Conservation (phyloP, 2,888 invertebrate genomes). For the Lasioglossum oenotherae region DNA sequence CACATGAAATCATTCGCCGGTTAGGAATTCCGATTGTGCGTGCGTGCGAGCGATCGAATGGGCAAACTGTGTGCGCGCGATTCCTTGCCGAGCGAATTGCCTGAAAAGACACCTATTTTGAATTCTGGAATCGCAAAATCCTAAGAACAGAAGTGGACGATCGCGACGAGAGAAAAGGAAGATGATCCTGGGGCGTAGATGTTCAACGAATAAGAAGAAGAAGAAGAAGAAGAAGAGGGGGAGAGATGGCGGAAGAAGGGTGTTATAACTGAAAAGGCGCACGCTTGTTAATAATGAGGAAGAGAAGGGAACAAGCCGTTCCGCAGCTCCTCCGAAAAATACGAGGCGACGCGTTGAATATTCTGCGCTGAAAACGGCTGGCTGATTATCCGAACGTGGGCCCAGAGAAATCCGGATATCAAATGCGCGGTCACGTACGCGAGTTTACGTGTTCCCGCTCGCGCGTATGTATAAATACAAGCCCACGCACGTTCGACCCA, state of each 20-base stretch:
- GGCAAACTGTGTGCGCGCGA: not conserved
- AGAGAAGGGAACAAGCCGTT: not conserved
- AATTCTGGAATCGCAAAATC: not conserved
- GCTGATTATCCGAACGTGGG: conserved; percentile 44
- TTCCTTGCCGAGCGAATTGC: not conserved
- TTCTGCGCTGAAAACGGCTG: conserved; percentile 31
- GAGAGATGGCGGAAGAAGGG: not conserved
- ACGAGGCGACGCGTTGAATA: conserved; percentile 29
- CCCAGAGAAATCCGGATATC: conserved; percentile 53
- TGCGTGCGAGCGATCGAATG: not conserved
- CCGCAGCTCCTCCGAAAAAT: conserved; percentile 21
- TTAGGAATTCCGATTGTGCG: conserved; percentile 39
- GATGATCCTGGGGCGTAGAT: not conserved
- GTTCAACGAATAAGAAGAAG: not conserved
- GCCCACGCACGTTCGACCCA: conserved; percentile 51
- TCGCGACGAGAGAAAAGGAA: not conserved
- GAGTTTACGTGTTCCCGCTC: conserved; percentile 49
- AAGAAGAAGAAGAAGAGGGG: not conserved
- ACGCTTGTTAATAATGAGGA: conserved; percentile 20
- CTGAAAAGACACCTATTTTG: not conserved
- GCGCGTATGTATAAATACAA: conserved; percentile 38
- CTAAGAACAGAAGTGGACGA: not conserved
- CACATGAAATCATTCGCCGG: conserved; percentile 50
- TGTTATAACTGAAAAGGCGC: conserved; percentile 17
- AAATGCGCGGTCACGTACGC: conserved; percentile 48